phyloP scores from a whole-genome alignment of 2,888 invertebrate species.

The Dryobota labecula region DNA sequence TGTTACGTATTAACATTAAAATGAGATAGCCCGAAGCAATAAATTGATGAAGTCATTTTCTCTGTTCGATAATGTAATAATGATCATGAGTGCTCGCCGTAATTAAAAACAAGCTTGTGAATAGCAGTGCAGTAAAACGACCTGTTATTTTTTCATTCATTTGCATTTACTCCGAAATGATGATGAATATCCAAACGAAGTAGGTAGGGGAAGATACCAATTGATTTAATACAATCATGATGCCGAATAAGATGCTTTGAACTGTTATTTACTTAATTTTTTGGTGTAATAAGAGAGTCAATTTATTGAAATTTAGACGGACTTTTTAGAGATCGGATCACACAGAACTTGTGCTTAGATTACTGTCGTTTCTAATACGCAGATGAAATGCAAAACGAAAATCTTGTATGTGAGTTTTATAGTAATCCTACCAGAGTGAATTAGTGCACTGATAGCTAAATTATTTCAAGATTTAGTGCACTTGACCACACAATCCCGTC shows the following conservation, averaged over 20 bases:
- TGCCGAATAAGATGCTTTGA: neutral
- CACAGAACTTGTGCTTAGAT: neutral
- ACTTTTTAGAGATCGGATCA: neutral
- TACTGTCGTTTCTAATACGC: neutral
- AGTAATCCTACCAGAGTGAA: neutral
- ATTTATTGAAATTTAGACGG: neutral
- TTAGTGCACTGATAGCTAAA: neutral
- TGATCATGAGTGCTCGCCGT: conserved; percentile 30
- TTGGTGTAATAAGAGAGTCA: no score
- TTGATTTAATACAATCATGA: neutral
- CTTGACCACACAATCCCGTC: neutral
- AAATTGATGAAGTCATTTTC: conserved; percentile 47
- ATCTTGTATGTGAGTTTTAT: neutral
- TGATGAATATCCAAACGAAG: neutral
- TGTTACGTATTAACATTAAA: conserved; percentile 41
- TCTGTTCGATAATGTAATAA: conserved; percentile 44
- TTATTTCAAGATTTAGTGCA: neutral
- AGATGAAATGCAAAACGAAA: neutral
- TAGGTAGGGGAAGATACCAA: neutral
- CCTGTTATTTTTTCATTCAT: conserved; percentile 28
- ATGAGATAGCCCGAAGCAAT: conserved; percentile 42
- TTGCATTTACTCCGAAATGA: conserved; percentile 31
- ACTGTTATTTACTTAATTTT: neutral
- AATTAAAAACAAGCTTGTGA: conserved; percentile 54
- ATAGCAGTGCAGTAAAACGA: conserved; percentile 16